Percentiles rank a stretch among this genome's conserved stretches.
Evolutionary conservation across 2,888 invertebrate species (phyloP).

Genomic region (Oscheius onirici): DNA sequence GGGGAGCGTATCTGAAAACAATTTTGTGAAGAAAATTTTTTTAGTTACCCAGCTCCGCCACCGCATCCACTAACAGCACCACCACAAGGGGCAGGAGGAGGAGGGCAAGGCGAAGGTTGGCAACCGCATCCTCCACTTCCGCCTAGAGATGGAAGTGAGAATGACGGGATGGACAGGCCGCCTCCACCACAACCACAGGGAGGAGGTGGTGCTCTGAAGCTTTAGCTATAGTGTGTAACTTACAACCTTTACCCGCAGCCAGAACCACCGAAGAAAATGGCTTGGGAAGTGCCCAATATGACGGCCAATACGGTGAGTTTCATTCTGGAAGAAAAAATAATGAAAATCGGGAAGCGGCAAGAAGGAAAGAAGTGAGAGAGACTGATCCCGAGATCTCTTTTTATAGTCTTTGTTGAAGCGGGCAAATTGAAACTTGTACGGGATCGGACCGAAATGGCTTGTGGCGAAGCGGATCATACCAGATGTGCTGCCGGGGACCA

Average conservation of each 20-base stretch:
- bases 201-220: constrained; percentile 25
- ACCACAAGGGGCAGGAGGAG: constrained; percentile 15
- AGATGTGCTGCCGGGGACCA: constrained; percentile 4
- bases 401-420: constrained; percentile 8
- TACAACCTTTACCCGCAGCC: constrained; percentile 19
- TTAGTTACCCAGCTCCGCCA: constrained; percentile 4
- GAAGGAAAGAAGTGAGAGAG: not conserved
- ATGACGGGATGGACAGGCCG: constrained; percentile 2
- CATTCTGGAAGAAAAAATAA: constrained; percentile 15
- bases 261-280: constrained; percentile 28
- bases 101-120: constrained; percentile 22
- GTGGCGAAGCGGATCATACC: constrained; percentile 20
- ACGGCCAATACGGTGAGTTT: constrained; percentile 5
- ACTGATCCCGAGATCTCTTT: constrained; percentile 12
- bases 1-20: not conserved
- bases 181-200: constrained; percentile 24
- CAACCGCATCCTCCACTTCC: constrained; percentile 21
- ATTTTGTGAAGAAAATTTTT: not conserved
- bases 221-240: not conserved
- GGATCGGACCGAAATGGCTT: constrained; percentile 26
- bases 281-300: constrained; percentile 19
- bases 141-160: constrained; percentile 20
- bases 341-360: not conserved
- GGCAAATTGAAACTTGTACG: constrained; percentile 18
- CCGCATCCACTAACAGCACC: not conserved